phyloP scores from a whole-genome alignment of 2,113 vertebrate genomes.

The Leptobrachium ailaonicum region DNA sequence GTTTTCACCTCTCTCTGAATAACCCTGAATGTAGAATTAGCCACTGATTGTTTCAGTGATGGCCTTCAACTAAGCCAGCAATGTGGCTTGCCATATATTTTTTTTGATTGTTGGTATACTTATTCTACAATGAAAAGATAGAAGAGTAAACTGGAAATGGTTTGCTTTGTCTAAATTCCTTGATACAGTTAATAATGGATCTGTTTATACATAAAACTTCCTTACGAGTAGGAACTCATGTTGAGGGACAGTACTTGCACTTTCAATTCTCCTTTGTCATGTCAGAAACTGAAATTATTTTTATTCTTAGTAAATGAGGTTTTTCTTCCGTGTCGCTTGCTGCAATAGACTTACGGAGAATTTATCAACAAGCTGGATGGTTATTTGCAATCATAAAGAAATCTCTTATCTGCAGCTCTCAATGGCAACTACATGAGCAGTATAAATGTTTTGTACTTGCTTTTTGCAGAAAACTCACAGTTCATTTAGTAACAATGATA shows the following conservation, averaged over 20 bases:
- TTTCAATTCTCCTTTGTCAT: slow-evolving; percentile 39
- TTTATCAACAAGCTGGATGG: slow-evolving; percentile 49
- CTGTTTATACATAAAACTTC: too few relatives aligned
- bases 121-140: too few relatives aligned
- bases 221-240: background rate
- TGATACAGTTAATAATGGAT: too few relatives aligned
- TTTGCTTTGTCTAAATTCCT: too few relatives aligned
- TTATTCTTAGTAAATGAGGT: slow-evolving; percentile 34
- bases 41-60: too few relatives aligned
- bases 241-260: slow-evolving; percentile 1
- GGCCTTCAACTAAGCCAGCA: too few relatives aligned
- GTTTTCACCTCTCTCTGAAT: too few relatives aligned
- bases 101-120: too few relatives aligned
- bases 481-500: slow-evolving; percentile 33
- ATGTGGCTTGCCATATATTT: too few relatives aligned
- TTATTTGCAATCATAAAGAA: slow-evolving; percentile 47
- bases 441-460: slow-evolving; percentile 44
- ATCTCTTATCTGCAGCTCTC: slow-evolving; percentile 45
- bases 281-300: slow-evolving; percentile 16
- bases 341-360: slow-evolving; percentile 41
- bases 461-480: slow-evolving; percentile 25
- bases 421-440: slow-evolving; percentile 40
- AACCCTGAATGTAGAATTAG: too few relatives aligned
- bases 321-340: slow-evolving; percentile 37
- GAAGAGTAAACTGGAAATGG: too few relatives aligned